Evolutionary conservation across 2,113 vertebrate species (phyloP).

Genomic region (Rutilus rutilus): DNA sequence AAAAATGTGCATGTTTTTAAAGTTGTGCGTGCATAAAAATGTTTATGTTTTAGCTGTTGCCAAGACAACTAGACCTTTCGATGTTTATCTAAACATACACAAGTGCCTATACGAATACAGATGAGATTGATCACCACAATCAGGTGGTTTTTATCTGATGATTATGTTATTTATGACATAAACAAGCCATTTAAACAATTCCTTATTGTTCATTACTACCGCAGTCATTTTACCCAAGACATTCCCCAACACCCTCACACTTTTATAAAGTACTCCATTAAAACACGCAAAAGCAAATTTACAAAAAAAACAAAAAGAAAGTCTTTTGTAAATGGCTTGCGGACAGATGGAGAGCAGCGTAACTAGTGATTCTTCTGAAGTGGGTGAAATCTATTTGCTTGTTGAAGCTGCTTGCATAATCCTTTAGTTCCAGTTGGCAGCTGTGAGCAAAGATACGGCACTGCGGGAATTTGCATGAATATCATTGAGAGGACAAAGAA

Average conservation of each 20-base stretch:
- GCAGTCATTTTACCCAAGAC: constrained; percentile 24
- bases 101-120: background rate
- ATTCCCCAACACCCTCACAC: background rate
- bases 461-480: constrained; percentile 81
- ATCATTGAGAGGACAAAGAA: constrained; percentile 83
- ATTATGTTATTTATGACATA: background rate
- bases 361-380: constrained; percentile 80
- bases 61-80: background rate
- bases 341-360: constrained; percentile 74
- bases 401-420: constrained; percentile 87
- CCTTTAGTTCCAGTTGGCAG: constrained; percentile 91
- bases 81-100: background rate
- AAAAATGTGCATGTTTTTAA: background rate
- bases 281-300: constrained; percentile 69
- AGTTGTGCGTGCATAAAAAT: background rate
- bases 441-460: constrained; percentile 92
- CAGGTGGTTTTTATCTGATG: constrained; percentile 1
- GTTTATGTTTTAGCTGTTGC: background rate
- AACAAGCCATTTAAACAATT: constrained; percentile 26
- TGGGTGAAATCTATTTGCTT: constrained; percentile 84
- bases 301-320: constrained; percentile 47
- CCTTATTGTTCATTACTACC: constrained; percentile 19
- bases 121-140: background rate
- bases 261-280: constrained; percentile 64
- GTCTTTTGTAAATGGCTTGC: constrained; percentile 74